Evolutionary conservation across 2,888 invertebrate genomes (phyloP), one percentile per base, ranked within the genome.

Genomic region (Plagodis dolabraria): DNA sequence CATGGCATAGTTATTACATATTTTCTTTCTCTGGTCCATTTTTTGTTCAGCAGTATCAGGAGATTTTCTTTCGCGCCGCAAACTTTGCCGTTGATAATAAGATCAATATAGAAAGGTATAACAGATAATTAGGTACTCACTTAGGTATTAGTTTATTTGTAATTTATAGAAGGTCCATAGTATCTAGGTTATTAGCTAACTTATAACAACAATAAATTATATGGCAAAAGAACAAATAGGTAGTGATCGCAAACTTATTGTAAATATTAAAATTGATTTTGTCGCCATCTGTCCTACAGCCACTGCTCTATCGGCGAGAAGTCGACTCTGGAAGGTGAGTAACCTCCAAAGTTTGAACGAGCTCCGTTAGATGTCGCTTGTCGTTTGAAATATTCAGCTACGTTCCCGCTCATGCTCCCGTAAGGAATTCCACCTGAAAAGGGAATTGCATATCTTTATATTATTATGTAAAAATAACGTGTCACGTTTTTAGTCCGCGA

Each of bases 351-450:
- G 70, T 79, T 75, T 60, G 60, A 57, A 0, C 69, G 60, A n/a
- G 75, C 70, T 4, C 75, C 82, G 61, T 69, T 64, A 85, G 90
- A 72, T 82, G 86, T 62, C 80, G 79, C 77, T 51, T 71, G 80
- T 5, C 71, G 74, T 36, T 68, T 82, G 56, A 83, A 93, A 68
- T 89, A 94, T 48, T 90, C 92, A 0, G 93, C 93, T 1, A 95
- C 86, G 72, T 93, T 93, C 0, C 95, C 95, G 47, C 94, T 94
- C 68, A 94, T 81, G 69, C 94, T 95, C 43, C 95, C 95, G 63
- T 94, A 95, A 0, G 95, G 95, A 43, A 95, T 94, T 0, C 94
- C 94, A 64, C 94, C 94, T 95, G 84, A 47, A 85, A 86, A 22
- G 59, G 22, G 22, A 22, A 22, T 22, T 22, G 22, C 22, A 22